Percentiles rank a stretch among this genome's conserved stretches.
phyloP scores from a whole-genome alignment of 2,113 vertebrate species.

The Semnornis frantzii region DNA sequence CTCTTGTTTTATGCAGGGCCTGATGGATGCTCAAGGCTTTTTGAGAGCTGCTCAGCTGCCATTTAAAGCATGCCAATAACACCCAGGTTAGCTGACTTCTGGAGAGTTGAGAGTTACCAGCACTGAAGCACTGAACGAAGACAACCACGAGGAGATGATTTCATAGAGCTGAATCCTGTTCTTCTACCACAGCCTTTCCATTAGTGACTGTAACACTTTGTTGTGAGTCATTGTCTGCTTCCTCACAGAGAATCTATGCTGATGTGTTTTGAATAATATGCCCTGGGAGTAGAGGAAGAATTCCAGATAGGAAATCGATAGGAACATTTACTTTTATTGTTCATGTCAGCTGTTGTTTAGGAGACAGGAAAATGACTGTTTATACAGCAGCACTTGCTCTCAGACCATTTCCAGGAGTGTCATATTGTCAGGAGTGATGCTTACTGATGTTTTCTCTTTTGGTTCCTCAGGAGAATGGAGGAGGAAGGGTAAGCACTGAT shows the following conservation, averaged over 20 bases:
- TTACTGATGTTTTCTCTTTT: not conserved
- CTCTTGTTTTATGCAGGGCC: not conserved
- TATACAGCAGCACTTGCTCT: not conserved
- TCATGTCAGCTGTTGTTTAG: slow-evolving; percentile 14
- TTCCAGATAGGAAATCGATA: slow-evolving; percentile 38
- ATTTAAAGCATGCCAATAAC: not conserved
- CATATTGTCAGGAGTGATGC: not conserved
- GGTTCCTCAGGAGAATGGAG: not conserved
- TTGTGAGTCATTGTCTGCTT: not conserved
- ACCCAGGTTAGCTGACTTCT: not conserved
- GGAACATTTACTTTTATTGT: slow-evolving; percentile 15
- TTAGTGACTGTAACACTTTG: not conserved
- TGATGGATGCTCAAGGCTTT: not conserved
- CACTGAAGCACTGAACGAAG: not conserved
- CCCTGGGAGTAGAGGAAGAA: not conserved
- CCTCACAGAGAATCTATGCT: not conserved
- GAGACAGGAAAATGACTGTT: slow-evolving; percentile 23
- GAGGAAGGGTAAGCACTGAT: not conserved
- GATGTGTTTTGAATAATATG: slow-evolving; percentile 4
- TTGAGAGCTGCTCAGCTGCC: not conserved
- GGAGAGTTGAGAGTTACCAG: not conserved
- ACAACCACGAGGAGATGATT: not conserved
- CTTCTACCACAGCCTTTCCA: not conserved
- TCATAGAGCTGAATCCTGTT: not conserved
- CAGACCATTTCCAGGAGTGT: not conserved